Conservation (phyloP, 2,113 vertebrate species). For the Dunckerocampus dactyliophorus region DNA sequence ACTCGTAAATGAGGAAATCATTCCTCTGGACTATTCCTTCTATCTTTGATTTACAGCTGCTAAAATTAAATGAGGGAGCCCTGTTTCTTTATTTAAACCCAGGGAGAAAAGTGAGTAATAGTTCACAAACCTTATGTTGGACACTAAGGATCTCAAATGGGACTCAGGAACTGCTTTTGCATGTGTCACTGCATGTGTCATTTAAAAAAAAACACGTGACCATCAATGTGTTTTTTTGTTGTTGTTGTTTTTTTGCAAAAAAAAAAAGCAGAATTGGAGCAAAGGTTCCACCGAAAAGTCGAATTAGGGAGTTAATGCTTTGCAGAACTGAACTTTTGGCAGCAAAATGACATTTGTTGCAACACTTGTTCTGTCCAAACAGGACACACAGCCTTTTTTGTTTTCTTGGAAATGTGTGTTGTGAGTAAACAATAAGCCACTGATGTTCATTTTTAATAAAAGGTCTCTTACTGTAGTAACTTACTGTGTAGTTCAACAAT, state of each 20-base stretch:
- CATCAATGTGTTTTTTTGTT: not conserved
- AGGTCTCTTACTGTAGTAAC: too few species aligned
- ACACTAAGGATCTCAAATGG: conserved; percentile 44
- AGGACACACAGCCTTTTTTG: conserved; percentile 20
- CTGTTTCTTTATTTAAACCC: conserved; percentile 28
- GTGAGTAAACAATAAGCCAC: conserved; percentile 18
- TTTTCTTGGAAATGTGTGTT: conserved; percentile 12
- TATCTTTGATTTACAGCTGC: conserved; percentile 36
- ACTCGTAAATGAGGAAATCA: conserved; percentile 15
- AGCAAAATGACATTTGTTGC: conserved; percentile 19
- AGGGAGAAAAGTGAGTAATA: too few species aligned
- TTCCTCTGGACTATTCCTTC: conserved; percentile 12
- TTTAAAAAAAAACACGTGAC: not conserved
- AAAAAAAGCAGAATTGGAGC: conserved; percentile 15
- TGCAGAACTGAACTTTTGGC: conserved; percentile 22
- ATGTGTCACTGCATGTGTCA: conserved; percentile 1
- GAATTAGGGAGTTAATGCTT: conserved; percentile 13
- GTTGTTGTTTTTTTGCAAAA: conserved; percentile 4
- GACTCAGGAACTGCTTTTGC: conserved; percentile 6
- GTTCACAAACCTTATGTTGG: conserved; percentile 56
- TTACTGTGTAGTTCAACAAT: too few species aligned
- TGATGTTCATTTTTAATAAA: conserved; percentile 4
- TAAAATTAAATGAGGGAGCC: conserved; percentile 13
- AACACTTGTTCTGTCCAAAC: conserved; percentile 25
- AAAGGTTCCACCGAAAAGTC: conserved; percentile 10